Evolutionary conservation across 2,797 vertebrate species (phyloP).

Genomic region (Varecia variegata): DNA sequence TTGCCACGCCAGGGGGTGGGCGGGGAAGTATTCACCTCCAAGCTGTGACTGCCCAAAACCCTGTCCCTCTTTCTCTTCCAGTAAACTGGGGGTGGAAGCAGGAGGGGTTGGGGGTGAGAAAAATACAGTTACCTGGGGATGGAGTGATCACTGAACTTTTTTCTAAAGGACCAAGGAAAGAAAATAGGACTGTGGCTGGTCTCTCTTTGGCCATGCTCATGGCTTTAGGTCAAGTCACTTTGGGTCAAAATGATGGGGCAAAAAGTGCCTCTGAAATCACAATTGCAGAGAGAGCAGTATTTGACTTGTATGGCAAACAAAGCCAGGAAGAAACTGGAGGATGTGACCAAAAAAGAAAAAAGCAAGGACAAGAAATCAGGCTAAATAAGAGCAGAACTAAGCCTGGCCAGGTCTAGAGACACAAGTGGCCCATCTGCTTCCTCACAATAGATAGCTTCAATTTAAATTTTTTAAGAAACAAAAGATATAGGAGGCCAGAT

Average conservation of each 20-base stretch:
- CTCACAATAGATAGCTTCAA: constrained; percentile 11
- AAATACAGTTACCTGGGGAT: not conserved
- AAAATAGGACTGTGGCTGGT: not conserved
- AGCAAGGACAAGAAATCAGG: not conserved
- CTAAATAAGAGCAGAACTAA: not conserved
- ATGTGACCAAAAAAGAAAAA: not conserved
- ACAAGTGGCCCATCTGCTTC: not conserved
- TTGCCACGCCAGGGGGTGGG: not conserved
- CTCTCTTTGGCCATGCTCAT: not conserved
- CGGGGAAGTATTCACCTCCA: too few relatives aligned
- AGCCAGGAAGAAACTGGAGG: not conserved
- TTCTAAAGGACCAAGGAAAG: not conserved
- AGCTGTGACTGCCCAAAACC: not conserved
- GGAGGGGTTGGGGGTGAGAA: not conserved
- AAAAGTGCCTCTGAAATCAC: not conserved
- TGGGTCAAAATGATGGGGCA: not conserved
- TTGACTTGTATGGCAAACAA: not conserved
- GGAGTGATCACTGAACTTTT: not conserved
- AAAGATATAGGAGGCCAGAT: constrained; percentile 30
- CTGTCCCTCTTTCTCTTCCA: not conserved
- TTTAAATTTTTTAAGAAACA: constrained; percentile 49
- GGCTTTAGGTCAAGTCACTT: not conserved
- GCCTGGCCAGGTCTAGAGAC: not conserved
- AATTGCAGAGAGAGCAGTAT: not conserved
- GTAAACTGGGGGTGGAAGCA: not conserved